Evolutionary conservation across 1,140 invertebrate species (phyloP), one percentile per base, ranked within the genome.

Genomic region (Nasonia longicornis): DNA sequence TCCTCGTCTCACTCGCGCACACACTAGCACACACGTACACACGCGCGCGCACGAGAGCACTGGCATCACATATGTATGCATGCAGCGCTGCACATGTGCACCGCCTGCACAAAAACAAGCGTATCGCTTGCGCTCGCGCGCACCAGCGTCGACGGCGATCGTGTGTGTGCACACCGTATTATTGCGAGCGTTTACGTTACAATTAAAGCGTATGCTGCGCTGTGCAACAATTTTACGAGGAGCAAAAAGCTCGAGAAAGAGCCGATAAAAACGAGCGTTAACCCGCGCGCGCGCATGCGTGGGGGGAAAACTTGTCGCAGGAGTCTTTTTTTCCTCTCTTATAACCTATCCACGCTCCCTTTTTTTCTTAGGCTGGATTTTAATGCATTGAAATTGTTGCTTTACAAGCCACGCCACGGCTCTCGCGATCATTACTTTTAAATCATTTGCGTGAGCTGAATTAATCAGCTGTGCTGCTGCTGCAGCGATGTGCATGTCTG

Each of bases 401-500:
- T 73, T 73, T 73, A 73, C 42, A 48, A 8, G 42, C 16, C 16
- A n/a, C 20, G 4, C 14, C 3, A 16, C 16, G 14, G 16, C 52
- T 20, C 52, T 1, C 52, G 52, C 35, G 64, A 69, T 69, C 35
- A 64, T 77, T 77, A 77, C 76, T 75, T 75, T 80, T 42, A 75
- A 76, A 71, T 77, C 79, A 76, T 76, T 81, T 22, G 79, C 73
- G 73, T 77, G 79, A 81, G 79, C 52, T 69, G 79, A 81, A 81
- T 81, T 81, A 81, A 81, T 81, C 67, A 81, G 74, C 73, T n/a
- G 74, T 66, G 63, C 38, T 14, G 12, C 45, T 48, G 48, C 48
- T 52, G 48, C 16, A 16, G 48, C 48, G 52, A 58, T 2, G 2
- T 58, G 52, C 52, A 58, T n/a, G 52, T 58, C 16, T 58, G 6